A percentile compares a stretch with the other conserved stretches of the same genome.
phyloP scores from a whole-genome alignment of 2,797 vertebrate genomes.

The Neosilurus mollespiculum region DNA sequence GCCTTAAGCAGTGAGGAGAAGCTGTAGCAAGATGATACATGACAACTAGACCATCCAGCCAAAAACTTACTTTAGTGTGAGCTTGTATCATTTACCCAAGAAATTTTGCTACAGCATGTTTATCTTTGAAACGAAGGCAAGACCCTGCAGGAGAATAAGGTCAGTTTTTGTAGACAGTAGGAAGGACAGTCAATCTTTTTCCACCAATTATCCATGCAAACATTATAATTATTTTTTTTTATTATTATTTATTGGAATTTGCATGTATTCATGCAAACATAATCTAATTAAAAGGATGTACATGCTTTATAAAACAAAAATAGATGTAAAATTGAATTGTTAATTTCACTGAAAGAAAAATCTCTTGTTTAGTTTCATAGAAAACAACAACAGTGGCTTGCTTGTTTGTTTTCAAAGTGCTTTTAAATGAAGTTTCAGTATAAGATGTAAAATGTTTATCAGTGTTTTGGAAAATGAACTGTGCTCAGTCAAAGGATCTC shows the following conservation, averaged over 20 bases:
- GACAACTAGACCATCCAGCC: background rate
- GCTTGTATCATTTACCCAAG: background rate
- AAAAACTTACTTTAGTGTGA: background rate
- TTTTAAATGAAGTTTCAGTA: background rate
- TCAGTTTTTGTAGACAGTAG: background rate
- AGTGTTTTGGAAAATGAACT: background rate
- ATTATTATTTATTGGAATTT: background rate
- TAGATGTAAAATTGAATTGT: background rate
- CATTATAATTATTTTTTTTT: too few species aligned
- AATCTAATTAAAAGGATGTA: background rate
- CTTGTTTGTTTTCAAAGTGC: background rate
- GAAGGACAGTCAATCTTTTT: background rate
- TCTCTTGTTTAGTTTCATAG: background rate
- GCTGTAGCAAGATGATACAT: background rate
- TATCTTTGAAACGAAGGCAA: background rate
- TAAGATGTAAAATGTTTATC: background rate
- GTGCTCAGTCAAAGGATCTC: too few species aligned
- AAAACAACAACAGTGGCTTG: background rate
- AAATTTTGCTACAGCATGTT: background rate
- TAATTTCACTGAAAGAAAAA: background rate
- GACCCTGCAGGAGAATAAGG: background rate
- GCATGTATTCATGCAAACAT: background rate
- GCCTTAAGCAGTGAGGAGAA: background rate
- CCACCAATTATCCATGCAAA: background rate
- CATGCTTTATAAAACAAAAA: background rate